Evolutionary conservation across 1,140 invertebrate species (phyloP).

Genomic region (Diorhabda carinulata): DNA sequence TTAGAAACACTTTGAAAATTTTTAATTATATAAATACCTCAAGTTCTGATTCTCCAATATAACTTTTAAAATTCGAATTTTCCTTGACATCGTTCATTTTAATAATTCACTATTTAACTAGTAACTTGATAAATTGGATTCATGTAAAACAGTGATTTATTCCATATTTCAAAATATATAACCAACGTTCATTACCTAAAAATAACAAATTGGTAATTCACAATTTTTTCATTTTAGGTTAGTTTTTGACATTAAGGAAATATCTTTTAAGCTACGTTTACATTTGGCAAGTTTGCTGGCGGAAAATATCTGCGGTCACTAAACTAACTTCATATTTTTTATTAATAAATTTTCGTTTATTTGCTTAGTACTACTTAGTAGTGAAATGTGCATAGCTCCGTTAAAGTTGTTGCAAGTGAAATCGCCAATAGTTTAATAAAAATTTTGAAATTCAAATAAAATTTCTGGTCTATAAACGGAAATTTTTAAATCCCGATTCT

Average conservation of each 20-base stretch:
- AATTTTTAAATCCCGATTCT: too few relatives aligned
- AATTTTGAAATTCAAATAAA: too few relatives aligned
- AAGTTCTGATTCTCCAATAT: conserved; percentile 33
- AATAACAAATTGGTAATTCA: background rate
- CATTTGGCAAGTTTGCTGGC: too few relatives aligned
- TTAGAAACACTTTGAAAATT: conserved; percentile 3
- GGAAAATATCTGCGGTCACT: too few relatives aligned
- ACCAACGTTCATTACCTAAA: background rate
- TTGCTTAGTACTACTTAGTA: too few relatives aligned
- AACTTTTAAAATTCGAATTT: conserved; percentile 40
- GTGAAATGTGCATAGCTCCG: too few relatives aligned
- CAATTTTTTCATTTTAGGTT: background rate
- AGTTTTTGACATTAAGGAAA: background rate
- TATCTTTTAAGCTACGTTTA: too few relatives aligned
- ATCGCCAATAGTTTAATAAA: too few relatives aligned
- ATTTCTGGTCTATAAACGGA: too few relatives aligned
- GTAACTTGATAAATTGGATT: background rate
- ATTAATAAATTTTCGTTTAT: too few relatives aligned
- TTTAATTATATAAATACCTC: conserved; percentile 31
- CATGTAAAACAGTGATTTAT: background rate
- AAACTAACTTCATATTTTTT: too few relatives aligned
- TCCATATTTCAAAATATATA: background rate
- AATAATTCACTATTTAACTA: background rate
- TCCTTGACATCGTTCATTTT: conserved; percentile 35
- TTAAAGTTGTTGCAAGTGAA: too few relatives aligned